phyloP scores from a whole-genome alignment of 1,140 invertebrate species.

The Thaumatotibia leucotreta region DNA sequence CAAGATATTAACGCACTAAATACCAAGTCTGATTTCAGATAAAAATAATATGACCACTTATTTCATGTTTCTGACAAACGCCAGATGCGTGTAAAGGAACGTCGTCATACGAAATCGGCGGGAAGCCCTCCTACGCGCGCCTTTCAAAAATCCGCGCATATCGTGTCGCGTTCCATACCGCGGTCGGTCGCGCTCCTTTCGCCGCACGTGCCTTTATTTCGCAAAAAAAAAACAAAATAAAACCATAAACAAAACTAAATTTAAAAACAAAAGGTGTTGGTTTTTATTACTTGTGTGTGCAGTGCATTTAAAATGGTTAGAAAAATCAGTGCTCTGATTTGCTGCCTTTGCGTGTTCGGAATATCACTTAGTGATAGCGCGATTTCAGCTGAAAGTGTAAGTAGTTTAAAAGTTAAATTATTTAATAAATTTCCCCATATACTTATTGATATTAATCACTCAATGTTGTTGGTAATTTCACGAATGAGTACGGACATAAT shows the following conservation, averaged over 20 bases:
- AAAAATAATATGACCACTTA: background rate
- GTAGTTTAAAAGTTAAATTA: slow-evolving; percentile 52
- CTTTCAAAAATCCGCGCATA: slow-evolving; percentile 69
- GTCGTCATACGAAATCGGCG: slow-evolving; percentile 49
- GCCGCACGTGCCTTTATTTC: slow-evolving; percentile 34
- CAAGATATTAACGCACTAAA: background rate
- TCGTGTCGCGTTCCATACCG: slow-evolving; percentile 47
- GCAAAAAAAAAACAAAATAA: slow-evolving; percentile 23
- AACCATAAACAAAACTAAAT: background rate
- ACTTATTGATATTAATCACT: no score
- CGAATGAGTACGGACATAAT: no score
- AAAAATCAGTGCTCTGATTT: slow-evolving; percentile 59
- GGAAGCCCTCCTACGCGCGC: slow-evolving; percentile 71
- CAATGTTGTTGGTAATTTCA: no score
- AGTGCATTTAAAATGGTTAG: slow-evolving; percentile 58
- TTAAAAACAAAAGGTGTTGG: slow-evolving; percentile 5
- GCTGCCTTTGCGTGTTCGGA: slow-evolving; percentile 57
- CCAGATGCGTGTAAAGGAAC: slow-evolving; percentile 47
- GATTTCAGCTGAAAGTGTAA: slow-evolving; percentile 63
- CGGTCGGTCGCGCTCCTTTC: slow-evolving; percentile 58
- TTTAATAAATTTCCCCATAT: no score
- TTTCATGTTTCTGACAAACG: background rate
- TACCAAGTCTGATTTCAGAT: background rate
- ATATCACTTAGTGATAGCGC: slow-evolving; percentile 59
- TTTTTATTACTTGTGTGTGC: slow-evolving; percentile 21